phyloP scores from a whole-genome alignment of 2,888 invertebrate genomes.

The Geotrupes spiniger region DNA sequence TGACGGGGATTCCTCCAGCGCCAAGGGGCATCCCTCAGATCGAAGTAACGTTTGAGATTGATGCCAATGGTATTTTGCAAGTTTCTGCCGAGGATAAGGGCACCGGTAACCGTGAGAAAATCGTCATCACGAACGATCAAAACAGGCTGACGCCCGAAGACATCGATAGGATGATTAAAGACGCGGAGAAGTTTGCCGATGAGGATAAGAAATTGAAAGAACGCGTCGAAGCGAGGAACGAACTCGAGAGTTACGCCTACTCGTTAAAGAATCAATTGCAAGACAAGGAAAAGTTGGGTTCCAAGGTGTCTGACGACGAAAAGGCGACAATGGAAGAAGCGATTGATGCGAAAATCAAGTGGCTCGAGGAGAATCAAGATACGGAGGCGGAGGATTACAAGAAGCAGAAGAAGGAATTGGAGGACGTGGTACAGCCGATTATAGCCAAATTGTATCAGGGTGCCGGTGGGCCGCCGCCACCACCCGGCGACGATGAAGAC shows the following conservation, averaged over 20 bases:
- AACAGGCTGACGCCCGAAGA: slow-evolving; percentile 96
- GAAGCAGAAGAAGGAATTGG: slow-evolving; percentile 92
- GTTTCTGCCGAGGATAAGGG: slow-evolving; percentile 99
- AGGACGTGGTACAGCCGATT: slow-evolving; percentile 95
- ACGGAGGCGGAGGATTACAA: slow-evolving; percentile 90
- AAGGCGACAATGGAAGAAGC: slow-evolving; percentile 93
- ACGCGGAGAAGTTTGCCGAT: slow-evolving; percentile 98
- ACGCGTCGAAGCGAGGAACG: slow-evolving; percentile 93
- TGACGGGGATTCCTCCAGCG: slow-evolving; percentile 95
- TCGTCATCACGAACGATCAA: slow-evolving; percentile 98
- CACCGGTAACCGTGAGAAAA: slow-evolving; percentile 97
- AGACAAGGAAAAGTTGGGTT: slow-evolving; percentile 96
- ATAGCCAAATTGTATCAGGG: slow-evolving; percentile 94
- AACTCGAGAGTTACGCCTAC: slow-evolving; percentile 95
- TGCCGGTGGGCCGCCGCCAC: slow-evolving; percentile 75
- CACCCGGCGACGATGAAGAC: slow-evolving; percentile 65
- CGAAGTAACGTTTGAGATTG: slow-evolving; percentile 92
- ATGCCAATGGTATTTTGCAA: slow-evolving; percentile 91
- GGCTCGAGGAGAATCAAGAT: slow-evolving; percentile 95
- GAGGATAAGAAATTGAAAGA: slow-evolving; percentile 97
- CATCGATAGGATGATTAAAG: slow-evolving; percentile 98
- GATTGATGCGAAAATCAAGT: slow-evolving; percentile 96
- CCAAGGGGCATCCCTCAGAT: slow-evolving; percentile 92
- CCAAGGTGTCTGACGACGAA: slow-evolving; percentile 84
- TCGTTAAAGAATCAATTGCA: slow-evolving; percentile 94